Conservation (phyloP, 2,888 invertebrate species). For the Andrena haemorrhoa region DNA sequence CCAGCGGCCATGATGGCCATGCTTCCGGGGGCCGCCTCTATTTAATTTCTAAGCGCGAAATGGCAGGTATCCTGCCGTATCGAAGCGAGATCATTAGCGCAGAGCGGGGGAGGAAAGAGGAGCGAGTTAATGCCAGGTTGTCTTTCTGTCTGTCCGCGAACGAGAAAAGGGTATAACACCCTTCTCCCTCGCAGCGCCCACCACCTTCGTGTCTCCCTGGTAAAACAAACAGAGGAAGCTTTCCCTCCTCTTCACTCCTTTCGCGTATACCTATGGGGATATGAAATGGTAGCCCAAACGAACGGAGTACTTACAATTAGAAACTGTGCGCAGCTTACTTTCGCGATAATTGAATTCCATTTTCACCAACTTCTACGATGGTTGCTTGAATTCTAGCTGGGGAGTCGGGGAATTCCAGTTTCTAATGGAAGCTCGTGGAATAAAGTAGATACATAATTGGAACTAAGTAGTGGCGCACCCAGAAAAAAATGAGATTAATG, state of each 20-base stretch:
- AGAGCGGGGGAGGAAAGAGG: slow-evolving; percentile 34
- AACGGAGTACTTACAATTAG: background rate
- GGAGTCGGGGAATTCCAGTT: too few relatives aligned
- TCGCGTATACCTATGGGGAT: background rate
- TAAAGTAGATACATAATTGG: too few relatives aligned
- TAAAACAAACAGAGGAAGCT: slow-evolving; percentile 69
- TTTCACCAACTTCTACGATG: too few relatives aligned
- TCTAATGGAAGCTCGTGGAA: too few relatives aligned
- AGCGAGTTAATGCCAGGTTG: slow-evolving; percentile 79
- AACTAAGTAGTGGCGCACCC: too few relatives aligned
- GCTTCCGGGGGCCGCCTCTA: slow-evolving; percentile 73
- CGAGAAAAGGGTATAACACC: slow-evolving; percentile 69
- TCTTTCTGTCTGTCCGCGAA: slow-evolving; percentile 72
- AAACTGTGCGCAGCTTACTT: background rate
- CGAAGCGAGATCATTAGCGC: slow-evolving; percentile 56
- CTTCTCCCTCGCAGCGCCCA: slow-evolving; percentile 28
- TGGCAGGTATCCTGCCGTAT: slow-evolving; percentile 62
- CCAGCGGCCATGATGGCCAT: slow-evolving; percentile 65
- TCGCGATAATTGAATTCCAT: slow-evolving; percentile 3
- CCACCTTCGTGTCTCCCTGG: slow-evolving; percentile 19
- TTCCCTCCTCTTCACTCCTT: background rate
- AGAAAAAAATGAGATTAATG: too few relatives aligned
- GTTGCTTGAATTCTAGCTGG: too few relatives aligned
- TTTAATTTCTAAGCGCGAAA: slow-evolving; percentile 77
- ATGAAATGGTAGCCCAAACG: slow-evolving; percentile 26